Conservation (phyloP, 2,888 invertebrate species). For the Dermolepida albohirtum region DNA sequence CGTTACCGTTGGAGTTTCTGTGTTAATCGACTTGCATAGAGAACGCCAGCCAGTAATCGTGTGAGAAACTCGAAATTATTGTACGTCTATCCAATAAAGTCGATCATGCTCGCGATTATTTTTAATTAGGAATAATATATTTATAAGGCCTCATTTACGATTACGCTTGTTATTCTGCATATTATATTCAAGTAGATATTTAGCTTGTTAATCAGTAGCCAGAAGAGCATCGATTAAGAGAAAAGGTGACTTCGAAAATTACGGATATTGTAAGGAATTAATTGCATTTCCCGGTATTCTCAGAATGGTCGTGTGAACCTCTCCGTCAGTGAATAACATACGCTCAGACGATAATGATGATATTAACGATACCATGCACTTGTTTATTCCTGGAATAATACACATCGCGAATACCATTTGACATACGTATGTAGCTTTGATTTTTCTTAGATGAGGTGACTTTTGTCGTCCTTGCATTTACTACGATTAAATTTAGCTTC, state of each 20-base stretch:
- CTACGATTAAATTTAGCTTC: no score
- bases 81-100: no score
- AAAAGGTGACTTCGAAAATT: conserved; percentile 30
- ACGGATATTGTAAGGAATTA: conserved; percentile 26
- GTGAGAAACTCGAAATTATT: conserved; percentile 27
- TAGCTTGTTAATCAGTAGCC: conserved; percentile 3
- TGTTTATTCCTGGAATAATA: conserved; percentile 12
- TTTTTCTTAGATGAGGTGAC: no score
- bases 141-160: no score
- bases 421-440: no score
- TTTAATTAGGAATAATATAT: no score
- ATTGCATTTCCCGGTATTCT: conserved; percentile 25
- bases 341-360: neutral
- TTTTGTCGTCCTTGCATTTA: no score
- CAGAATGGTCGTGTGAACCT: conserved; percentile 25
- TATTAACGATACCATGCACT: conserved; percentile 19
- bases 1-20: neutral
- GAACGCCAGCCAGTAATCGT: conserved; percentile 26
- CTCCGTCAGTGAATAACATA: neutral
- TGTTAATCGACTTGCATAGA: neutral
- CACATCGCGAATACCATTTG: no score
- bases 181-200: no score
- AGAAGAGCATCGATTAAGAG: neutral
- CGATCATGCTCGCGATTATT: no score
- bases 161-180: no score